These are phyloP conservation scores for Phymorhynchus buccinoides DNA, from an alignment of 1,140 invertebrate genomes.

Conservation along the genomic window DNA sequence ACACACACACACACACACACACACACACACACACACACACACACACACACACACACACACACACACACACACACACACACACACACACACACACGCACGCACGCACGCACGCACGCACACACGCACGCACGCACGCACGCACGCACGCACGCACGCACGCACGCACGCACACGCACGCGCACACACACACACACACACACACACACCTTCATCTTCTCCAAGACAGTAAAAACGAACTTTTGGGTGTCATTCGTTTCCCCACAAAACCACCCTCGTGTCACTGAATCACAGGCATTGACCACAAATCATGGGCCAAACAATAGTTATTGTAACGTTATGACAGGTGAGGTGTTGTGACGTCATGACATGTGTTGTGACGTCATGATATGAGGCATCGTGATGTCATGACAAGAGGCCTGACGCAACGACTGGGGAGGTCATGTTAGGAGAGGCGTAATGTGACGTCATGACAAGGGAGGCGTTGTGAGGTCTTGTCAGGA, in stretches of 20 bases:
- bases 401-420: background rate
- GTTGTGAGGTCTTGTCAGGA: too few species aligned
- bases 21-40: conserved; percentile 24
- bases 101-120: background rate
- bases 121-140: background rate
- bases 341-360: background rate
- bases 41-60: background rate
- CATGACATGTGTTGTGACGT: background rate
- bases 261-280: too few species aligned
- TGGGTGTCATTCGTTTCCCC: too few species aligned
- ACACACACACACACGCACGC: background rate
- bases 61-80: background rate
- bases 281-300: too few species aligned
- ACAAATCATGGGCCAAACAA: too few species aligned
- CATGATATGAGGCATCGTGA: background rate
- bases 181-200: background rate
- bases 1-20: conserved; percentile 23
- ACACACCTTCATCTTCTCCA: too few species aligned
- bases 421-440: too few species aligned
- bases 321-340: background rate
- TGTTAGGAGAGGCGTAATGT: too few species aligned
- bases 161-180: background rate
- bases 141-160: background rate
- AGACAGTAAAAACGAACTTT: too few species aligned
- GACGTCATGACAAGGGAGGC: too few species aligned